phyloP scores from a whole-genome alignment of 2,888 invertebrate genomes.

The Nowickia ferox region DNA sequence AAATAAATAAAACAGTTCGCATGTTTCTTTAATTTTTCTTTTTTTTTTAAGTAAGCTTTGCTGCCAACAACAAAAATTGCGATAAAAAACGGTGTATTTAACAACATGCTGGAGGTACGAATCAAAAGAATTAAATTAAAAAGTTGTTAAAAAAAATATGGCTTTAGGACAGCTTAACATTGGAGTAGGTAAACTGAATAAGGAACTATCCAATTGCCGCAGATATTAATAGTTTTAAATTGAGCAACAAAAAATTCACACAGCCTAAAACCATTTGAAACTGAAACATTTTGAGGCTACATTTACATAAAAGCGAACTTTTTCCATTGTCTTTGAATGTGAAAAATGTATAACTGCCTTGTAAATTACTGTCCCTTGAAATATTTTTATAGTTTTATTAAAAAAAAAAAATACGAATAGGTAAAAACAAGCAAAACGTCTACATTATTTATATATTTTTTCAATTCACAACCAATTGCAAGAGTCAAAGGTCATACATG shows the following conservation, averaged over 20 bases:
- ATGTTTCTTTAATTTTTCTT: constrained; percentile 12
- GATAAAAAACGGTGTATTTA: constrained; percentile 20
- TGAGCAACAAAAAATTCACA: not conserved
- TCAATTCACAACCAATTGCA: no score
- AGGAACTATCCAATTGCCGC: not conserved
- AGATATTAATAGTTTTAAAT: not conserved
- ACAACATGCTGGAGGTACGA: constrained; percentile 15
- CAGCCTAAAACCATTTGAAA: no score
- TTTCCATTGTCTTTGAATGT: no score
- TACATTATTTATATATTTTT: no score
- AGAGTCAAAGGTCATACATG: no score
- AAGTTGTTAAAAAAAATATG: constrained; percentile 21
- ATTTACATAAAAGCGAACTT: no score
- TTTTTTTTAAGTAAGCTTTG: constrained; percentile 29
- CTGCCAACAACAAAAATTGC: constrained; percentile 13
- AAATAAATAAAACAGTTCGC: constrained; percentile 20
- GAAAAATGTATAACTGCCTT: no score
- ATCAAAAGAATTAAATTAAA: constrained; percentile 50
- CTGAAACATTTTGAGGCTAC: no score
- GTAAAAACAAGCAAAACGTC: no score
- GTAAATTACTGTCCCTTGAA: no score
- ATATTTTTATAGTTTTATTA: no score
- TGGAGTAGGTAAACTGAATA: not conserved
- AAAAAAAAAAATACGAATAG: no score
- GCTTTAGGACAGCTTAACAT: not conserved